Conservation (phyloP, 2,797 vertebrate genomes). For the Oceanodroma leucorhoa region DNA sequence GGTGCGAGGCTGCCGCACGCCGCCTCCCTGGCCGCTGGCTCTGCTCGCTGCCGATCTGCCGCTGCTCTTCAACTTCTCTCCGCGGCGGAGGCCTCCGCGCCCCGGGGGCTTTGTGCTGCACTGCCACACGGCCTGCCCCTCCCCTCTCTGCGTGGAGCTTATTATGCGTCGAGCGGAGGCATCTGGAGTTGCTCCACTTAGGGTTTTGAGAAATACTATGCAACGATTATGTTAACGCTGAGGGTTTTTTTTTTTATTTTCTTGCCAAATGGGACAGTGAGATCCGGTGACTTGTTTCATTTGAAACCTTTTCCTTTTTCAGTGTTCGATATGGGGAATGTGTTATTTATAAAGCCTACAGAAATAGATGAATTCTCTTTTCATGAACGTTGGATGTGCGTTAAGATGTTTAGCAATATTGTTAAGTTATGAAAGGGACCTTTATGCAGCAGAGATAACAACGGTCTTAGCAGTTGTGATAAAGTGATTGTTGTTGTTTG, state of each 20-base stretch:
- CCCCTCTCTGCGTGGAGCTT: not conserved
- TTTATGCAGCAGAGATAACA: not conserved
- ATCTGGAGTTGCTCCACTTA: not conserved
- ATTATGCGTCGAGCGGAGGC: not conserved
- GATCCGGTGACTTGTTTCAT: not conserved
- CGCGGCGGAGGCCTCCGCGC: not conserved
- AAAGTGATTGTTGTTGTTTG: not conserved
- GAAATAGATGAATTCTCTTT: not conserved
- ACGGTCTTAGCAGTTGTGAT: not conserved
- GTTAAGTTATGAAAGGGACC: not conserved
- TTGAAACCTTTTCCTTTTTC: not conserved
- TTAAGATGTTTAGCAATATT: not conserved
- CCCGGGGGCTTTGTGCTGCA: slow-evolving; percentile 24
- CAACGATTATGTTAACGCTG: not conserved
- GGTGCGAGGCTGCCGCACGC: not conserved
- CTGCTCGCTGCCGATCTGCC: not conserved
- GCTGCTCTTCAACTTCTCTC: not conserved
- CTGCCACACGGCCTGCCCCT: not conserved
- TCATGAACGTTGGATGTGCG: not conserved
- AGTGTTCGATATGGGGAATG: not conserved
- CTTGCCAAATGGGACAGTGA: not conserved
- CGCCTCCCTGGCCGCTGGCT: not conserved
- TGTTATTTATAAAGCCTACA: not conserved
- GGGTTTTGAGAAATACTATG: not conserved
- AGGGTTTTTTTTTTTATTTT: not conserved